These are phyloP conservation scores for Caradrina clavipalpis DNA, from an alignment of 2,888 invertebrate species.

Conservation along the genomic window DNA sequence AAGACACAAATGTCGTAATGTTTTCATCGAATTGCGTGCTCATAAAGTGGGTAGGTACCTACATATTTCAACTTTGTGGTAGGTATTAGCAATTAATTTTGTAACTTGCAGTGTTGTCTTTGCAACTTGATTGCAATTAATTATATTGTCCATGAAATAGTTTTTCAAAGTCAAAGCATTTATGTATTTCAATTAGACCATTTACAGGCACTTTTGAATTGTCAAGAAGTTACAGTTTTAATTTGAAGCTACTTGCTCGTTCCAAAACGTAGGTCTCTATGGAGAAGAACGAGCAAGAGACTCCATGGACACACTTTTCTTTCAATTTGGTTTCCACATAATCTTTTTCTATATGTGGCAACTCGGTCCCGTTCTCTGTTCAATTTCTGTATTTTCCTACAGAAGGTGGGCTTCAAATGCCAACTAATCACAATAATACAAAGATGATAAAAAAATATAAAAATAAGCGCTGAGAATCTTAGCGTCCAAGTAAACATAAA, in stretches of 20 bases:
- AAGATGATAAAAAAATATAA: background rate
- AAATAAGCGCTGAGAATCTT: constrained; percentile 27
- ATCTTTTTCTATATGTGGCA: too few relatives aligned
- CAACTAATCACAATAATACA: background rate
- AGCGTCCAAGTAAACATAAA: constrained; percentile 54
- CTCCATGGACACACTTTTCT: too few relatives aligned
- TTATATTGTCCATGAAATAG: background rate
- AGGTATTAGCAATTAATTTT: background rate
- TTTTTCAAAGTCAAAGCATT: too few relatives aligned
- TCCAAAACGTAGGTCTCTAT: too few relatives aligned
- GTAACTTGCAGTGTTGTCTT: background rate
- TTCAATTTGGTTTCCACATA: too few relatives aligned
- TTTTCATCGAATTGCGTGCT: background rate
- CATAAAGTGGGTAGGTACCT: background rate
- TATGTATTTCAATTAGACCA: too few relatives aligned
- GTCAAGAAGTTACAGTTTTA: too few relatives aligned
- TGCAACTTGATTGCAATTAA: constrained; percentile 2
- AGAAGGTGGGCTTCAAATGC: too few relatives aligned
- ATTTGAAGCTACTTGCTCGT: too few relatives aligned
- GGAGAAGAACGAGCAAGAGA: too few relatives aligned
- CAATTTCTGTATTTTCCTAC: background rate
- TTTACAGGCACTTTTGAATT: too few relatives aligned
- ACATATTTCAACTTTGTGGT: background rate
- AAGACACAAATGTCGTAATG: too few relatives aligned
- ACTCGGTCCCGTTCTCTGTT: background rate